Conservation (phyloP, 1,140 invertebrate genomes). For the Drosophila simulans region DNA sequence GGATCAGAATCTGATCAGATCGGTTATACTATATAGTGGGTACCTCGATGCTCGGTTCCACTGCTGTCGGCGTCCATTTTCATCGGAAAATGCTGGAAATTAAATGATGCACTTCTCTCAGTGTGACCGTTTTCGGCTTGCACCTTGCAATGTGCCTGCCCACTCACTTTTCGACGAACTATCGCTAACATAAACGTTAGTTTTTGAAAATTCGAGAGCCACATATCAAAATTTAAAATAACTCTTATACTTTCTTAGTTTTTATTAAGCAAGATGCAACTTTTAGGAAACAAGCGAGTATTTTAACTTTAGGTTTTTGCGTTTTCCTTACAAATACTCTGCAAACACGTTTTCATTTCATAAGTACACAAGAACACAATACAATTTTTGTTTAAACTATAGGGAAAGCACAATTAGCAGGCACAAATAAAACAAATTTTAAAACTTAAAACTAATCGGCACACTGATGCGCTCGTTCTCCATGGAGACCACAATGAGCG, state of each 20-base stretch:
- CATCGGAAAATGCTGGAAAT: background rate
- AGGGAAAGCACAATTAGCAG: constrained; percentile 6
- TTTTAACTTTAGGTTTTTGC: too few relatives aligned
- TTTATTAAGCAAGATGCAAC: background rate
- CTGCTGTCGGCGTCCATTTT: constrained; percentile 71
- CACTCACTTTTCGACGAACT: background rate
- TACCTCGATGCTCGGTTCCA: constrained; percentile 42
- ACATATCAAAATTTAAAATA: background rate
- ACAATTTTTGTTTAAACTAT: constrained; percentile 3
- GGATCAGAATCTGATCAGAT: constrained; percentile 1
- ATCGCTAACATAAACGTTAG: background rate
- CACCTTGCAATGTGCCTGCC: background rate
- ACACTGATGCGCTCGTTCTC: constrained; percentile 76
- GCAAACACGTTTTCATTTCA: constrained; percentile 3
- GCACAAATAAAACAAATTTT: constrained; percentile 15
- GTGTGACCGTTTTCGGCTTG: too few relatives aligned
- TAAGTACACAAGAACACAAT: background rate
- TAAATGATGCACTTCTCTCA: constrained; percentile 1
- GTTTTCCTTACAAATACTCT: background rate
- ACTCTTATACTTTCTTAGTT: background rate
- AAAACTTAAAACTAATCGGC: constrained; percentile 66
- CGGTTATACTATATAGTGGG: constrained; percentile 37
- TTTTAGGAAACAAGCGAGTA: too few relatives aligned
- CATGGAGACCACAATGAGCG: constrained; percentile 62
- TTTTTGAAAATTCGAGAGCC: too few relatives aligned